Evolutionary conservation across 2,888 invertebrate genomes (phyloP), one percentile per base, ranked within the genome.

Genomic region (Ptychoptera albimana): DNA sequence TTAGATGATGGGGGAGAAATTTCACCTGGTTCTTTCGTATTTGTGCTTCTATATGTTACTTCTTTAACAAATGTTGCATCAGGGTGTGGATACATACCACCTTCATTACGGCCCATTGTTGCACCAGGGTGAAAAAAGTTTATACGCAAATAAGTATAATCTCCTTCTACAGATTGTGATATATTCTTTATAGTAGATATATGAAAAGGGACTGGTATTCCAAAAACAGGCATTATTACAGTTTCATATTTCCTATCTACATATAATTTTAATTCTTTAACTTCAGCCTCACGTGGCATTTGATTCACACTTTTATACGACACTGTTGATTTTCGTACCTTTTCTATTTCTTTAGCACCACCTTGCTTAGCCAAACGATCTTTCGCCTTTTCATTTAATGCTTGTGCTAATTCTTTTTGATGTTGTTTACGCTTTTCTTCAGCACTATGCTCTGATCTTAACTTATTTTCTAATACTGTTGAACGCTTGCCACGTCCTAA

Each of bases 181-280:
- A 97, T 94, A 63, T 98, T 98, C 72, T 98, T 98, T 44, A 99
- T 91, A 7, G 93, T 97, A 5, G 96, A 93, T 61, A 99, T 98
- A 63, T 99, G 98, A 66, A 93, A 98, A 44, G 98, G 97, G 48
- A 93, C 92, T 1, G 96, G 85, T 39, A 91, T 72, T 47, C 97
- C 97, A 70, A 91, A 97, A 53, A 98, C 79, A 2, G 98, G 98
- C 58, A 98, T 67, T 51, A 98, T 93, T n/a, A 99, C 85, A 1
- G 96, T 94, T 67, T 98, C 98, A 62, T 94, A 94, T 68, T 92
- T 94, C 55, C 84, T 82, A 69, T 96, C 93, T 85, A 98, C 97
- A 71, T 81, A 97, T 49, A 99, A 73, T 64, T 94, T 93, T 3
- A 97, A 69, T 52, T 92, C 89, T 54, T 82, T 84, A 0, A 98